phyloP scores from a whole-genome alignment of 2,113 vertebrate species.

The Anser brachyrhynchus region DNA sequence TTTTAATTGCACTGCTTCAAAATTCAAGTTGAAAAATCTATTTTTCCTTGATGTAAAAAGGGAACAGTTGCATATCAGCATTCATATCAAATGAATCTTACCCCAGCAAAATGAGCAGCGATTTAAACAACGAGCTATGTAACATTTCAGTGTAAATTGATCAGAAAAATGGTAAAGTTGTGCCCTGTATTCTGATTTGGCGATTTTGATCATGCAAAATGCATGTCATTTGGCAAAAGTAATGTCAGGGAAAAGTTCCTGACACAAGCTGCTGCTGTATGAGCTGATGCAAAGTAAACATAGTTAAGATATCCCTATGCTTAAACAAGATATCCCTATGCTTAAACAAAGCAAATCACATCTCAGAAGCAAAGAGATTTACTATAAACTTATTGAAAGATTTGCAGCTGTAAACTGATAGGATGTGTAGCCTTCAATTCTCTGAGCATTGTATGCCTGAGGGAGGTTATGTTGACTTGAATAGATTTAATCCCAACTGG shows the following conservation, averaged over 20 bases:
- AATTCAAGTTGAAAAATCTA: not conserved
- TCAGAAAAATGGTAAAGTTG: not conserved
- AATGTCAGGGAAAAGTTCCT: not conserved
- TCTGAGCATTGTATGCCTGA: not conserved
- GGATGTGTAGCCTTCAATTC: not conserved
- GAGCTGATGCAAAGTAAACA: not conserved
- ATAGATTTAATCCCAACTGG: slow-evolving; percentile 16
- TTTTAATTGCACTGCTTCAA: not conserved
- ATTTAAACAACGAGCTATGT: not conserved
- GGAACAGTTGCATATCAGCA: not conserved
- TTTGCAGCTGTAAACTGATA: slow-evolving; percentile 34
- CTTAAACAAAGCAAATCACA: not conserved
- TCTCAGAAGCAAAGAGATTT: slow-evolving; percentile 28
- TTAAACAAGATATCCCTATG: not conserved
- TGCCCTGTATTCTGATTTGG: not conserved
- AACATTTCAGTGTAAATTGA: not conserved
- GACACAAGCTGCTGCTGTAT: not conserved
- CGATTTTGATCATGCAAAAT: not conserved
- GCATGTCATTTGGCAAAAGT: not conserved
- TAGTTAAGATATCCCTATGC: not conserved
- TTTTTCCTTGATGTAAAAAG: not conserved
- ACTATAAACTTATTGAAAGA: not conserved
- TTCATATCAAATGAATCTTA: not conserved
- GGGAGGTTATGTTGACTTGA: slow-evolving; percentile 26
- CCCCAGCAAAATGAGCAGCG: not conserved